These are phyloP conservation scores for Charadrius vociferus DNA, from an alignment of 2,113 vertebrate species.

Conservation along the genomic window DNA sequence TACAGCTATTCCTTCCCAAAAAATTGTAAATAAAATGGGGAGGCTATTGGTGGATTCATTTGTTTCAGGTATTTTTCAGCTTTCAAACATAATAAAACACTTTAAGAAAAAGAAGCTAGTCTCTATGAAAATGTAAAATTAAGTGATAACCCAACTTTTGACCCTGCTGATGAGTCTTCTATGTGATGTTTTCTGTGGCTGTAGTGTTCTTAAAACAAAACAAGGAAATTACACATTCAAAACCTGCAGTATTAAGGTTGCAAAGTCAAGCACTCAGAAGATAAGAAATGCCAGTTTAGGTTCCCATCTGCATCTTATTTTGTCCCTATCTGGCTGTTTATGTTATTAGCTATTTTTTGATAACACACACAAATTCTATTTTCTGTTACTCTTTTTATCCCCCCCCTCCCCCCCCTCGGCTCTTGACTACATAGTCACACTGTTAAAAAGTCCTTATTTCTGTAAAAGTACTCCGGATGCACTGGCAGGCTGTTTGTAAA, in stretches of 20 bases:
- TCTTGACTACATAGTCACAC: background rate
- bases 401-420: no score
- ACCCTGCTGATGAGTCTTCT: background rate
- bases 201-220: background rate
- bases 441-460: background rate
- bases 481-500: background rate
- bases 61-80: conserved; percentile 1
- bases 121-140: background rate
- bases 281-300: background rate
- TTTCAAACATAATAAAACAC: background rate
- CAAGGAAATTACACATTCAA: background rate
- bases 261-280: background rate
- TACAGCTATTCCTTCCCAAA: background rate
- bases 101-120: background rate
- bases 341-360: background rate
- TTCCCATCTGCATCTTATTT: background rate
- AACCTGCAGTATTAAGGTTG: background rate
- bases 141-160: background rate
- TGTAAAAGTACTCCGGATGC: background rate
- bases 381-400: background rate
- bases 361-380: background rate
- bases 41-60: background rate
- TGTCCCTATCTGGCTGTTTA: background rate
- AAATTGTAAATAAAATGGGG: background rate
- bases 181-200: background rate